Conservation (phyloP, 2,888 invertebrate genomes). For the Eulithis testata region DNA sequence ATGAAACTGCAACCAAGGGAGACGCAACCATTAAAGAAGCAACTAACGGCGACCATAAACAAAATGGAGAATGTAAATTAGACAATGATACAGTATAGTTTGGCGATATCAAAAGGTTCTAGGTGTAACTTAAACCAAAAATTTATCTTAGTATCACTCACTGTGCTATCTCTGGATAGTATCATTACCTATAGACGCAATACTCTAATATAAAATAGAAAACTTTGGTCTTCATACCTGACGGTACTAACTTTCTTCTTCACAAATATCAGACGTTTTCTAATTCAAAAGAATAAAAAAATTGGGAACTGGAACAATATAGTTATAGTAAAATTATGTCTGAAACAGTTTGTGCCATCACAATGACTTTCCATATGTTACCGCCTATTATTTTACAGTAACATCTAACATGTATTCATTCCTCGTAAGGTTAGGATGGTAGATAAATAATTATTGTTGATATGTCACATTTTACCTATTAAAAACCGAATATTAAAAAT, state of each 20-base stretch:
- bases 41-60: slow-evolving; percentile 47
- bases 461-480: background rate
- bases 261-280: background rate
- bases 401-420: slow-evolving; percentile 19
- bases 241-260: slow-evolving; percentile 14
- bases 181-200: slow-evolving; percentile 15
- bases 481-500: slow-evolving; percentile 3
- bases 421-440: slow-evolving; percentile 25
- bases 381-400: slow-evolving; percentile 39
- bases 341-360: slow-evolving; percentile 29
- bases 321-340: slow-evolving; percentile 3
- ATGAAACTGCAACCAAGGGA: slow-evolving; percentile 24
- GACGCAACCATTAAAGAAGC: slow-evolving; percentile 22
- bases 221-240: background rate
- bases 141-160: slow-evolving; percentile 42
- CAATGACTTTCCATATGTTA: slow-evolving; percentile 35
- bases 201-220: slow-evolving; percentile 1
- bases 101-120: slow-evolving; percentile 16
- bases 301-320: too few species aligned
- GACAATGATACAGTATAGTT: slow-evolving; percentile 42
- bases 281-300: background rate
- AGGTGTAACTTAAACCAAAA: slow-evolving; percentile 40
- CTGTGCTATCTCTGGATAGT: slow-evolving; percentile 42
- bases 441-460: slow-evolving; percentile 19
- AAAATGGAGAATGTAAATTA: slow-evolving; percentile 57